phyloP scores from a whole-genome alignment of 2,888 invertebrate species.

The Polietes domitor region DNA sequence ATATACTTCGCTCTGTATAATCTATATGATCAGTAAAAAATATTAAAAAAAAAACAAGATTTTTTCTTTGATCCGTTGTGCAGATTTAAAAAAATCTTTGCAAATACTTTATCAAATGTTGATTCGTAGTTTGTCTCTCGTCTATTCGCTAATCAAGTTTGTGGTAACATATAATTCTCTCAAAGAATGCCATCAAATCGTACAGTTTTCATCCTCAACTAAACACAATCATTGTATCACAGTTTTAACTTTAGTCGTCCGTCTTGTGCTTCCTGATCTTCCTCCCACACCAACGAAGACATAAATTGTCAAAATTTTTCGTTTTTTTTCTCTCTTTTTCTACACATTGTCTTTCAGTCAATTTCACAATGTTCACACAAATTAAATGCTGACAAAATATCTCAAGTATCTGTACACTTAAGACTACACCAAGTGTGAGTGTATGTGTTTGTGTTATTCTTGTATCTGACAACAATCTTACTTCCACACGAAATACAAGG shows the following conservation, averaged over 20 bases:
- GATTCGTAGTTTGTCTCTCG: no score
- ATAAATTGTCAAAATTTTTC: conserved; percentile 14
- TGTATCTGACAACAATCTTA: conserved; percentile 17
- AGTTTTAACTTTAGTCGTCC: not conserved
- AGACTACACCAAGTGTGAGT: not conserved
- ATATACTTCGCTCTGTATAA: no score
- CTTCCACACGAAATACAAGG: not conserved
- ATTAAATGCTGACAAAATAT: conserved; percentile 47
- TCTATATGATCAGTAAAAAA: no score
- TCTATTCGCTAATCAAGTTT: no score
- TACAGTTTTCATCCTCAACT: no score
- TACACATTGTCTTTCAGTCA: not conserved
- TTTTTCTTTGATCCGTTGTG: no score
- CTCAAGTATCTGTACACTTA: not conserved
- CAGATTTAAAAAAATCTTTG: no score
- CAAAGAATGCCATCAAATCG: no score
- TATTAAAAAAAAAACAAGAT: no score
- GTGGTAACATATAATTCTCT: no score
- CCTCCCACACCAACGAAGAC: not conserved
- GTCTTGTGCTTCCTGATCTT: not conserved
- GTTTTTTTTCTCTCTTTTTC: not conserved
- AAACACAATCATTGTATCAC: not conserved
- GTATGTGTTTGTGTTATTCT: not conserved
- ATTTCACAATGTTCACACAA: conserved; percentile 27
- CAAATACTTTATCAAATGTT: no score